Base-by-base conservation (phyloP, 2,888 invertebrate genomes). In the Meloe dianella region DNA sequence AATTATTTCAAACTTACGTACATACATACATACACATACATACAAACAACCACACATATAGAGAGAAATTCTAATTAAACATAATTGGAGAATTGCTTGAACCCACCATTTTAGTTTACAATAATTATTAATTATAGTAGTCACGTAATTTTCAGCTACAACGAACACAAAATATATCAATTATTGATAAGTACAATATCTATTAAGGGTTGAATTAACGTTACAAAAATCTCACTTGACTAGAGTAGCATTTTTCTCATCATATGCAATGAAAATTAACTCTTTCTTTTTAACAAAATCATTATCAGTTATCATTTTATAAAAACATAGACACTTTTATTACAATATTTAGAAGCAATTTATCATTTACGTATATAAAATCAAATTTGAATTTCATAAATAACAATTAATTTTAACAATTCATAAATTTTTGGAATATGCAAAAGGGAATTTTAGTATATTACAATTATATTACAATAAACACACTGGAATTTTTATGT, bases 401-500 rank as follows among this genome's bases (percentile, higher is more conserved):
- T 54, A 54, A 54, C 14, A 12, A 54, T 24, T n/a, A n/a, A 54
- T 24, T 54, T 24, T 24, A 54, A 54, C 54, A 54, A 54, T 54
- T 54, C 24, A 27, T 54, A 27, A 22, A 24, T 54, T 54, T 24
- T 24, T 24, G 14, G 12, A 24, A 54, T 54, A 47, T 51, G 7
- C 0, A 6, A 54, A 24, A 47, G 10, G 10, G 2, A 27, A 27
- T 20, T 6, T 41, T 7, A 51, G 47, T 59, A 38, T 59, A 24
- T 17, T 59, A 59, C 35, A 59, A 22, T 38, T 24, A 41, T 35
- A 35, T 38, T 60, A 60, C 59, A 59, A 20, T 59, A 9, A 35
- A 47, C 4, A 57, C 24, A 57, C 54, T 66, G 65, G 62, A 66
- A 63, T 54, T 66, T 60, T 38, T 60, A 61, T 57, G 67, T 61